Conservation (phyloP, 2,888 invertebrate species). For the Euzetes globulus region DNA sequence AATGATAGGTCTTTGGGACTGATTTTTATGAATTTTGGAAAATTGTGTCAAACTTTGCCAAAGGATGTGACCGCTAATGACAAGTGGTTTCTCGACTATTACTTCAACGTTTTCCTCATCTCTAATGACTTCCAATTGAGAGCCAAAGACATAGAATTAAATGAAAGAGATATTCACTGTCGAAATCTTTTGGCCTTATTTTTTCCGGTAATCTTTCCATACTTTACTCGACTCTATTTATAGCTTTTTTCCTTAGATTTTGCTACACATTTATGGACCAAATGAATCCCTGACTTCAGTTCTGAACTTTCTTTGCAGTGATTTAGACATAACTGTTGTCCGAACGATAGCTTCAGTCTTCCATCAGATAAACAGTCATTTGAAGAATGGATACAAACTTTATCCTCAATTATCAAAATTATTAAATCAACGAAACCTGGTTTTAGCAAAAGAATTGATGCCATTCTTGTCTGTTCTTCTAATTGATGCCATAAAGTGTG, state of each 20-base stretch:
- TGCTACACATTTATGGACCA: not conserved
- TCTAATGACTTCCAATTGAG: not conserved
- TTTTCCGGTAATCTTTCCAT: too few relatives aligned
- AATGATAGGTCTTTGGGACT: not conserved
- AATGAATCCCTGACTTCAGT: not conserved
- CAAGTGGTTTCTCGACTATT: conserved; percentile 1
- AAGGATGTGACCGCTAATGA: not conserved
- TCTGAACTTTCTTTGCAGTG: not conserved
- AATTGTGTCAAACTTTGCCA: conserved; percentile 11
- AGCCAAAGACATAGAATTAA: not conserved
- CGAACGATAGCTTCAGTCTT: not conserved
- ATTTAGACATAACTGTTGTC: not conserved
- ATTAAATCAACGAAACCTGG: not conserved
- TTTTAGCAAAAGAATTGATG: not conserved
- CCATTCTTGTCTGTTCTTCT: not conserved
- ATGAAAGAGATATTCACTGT: not conserved
- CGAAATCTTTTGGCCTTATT: not conserved
- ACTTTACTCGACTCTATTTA: not conserved
- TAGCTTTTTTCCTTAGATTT: not conserved
- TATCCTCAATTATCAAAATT: conserved; percentile 10
- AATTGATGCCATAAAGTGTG: not conserved
- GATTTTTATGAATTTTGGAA: not conserved
- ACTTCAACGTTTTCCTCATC: not conserved
- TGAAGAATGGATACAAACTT: not conserved
- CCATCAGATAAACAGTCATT: not conserved